These are phyloP conservation scores for Coenobita brevimanus DNA, from an alignment of 1,140 invertebrate species.

Conservation along the genomic window DNA sequence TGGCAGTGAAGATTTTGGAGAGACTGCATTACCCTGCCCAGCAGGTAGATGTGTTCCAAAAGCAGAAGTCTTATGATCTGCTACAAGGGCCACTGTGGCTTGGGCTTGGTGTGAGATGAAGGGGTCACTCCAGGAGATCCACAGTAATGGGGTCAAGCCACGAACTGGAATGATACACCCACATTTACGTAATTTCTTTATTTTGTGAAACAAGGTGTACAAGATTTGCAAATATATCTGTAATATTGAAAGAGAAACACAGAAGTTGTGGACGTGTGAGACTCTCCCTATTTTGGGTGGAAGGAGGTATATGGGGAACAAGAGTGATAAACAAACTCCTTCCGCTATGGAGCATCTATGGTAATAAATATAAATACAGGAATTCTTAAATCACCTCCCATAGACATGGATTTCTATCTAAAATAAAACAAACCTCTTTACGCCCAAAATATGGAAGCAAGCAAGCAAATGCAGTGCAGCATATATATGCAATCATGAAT, in stretches of 20 bases:
- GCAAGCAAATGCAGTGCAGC: slow-evolving; percentile 61
- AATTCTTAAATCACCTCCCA: neutral
- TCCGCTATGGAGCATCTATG: neutral
- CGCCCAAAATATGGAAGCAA: slow-evolving; percentile 60
- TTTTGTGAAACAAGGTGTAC: slow-evolving; percentile 66
- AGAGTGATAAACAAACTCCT: neutral
- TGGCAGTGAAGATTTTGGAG: too few species aligned
- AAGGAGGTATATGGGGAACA: slow-evolving; percentile 36
- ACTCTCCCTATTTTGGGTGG: slow-evolving; percentile 54
- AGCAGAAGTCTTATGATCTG: too few species aligned
- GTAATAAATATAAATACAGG: neutral
- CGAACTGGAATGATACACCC: neutral
- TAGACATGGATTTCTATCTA: neutral
- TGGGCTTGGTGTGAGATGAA: too few species aligned
- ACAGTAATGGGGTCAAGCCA: too few species aligned
- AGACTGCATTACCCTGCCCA: too few species aligned
- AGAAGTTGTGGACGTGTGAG: slow-evolving; percentile 61
- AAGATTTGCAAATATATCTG: slow-evolving; percentile 66
- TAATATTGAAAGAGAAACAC: slow-evolving; percentile 64
- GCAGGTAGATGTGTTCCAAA: too few species aligned
- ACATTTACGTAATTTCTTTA: slow-evolving; percentile 58
- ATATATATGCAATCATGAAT: slow-evolving; percentile 53
- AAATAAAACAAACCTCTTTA: slow-evolving; percentile 46
- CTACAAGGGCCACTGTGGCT: too few species aligned
- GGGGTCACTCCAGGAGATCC: too few species aligned